Evolutionary conservation across 2,797 vertebrate genomes (phyloP).

Genomic region (Thunnus albacares): DNA sequence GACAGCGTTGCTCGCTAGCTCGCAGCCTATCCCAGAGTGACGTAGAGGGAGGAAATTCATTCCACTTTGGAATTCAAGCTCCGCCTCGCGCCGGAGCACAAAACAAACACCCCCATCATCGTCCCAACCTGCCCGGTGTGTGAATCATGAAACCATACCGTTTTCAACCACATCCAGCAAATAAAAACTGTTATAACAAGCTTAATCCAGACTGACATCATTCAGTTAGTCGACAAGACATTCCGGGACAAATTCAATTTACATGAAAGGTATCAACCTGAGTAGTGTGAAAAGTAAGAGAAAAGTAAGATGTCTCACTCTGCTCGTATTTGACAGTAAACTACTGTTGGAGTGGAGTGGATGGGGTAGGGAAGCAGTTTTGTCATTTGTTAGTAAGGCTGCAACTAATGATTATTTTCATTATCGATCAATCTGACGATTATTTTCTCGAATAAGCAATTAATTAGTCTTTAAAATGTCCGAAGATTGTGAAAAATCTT

Average conservation of each 20-base stretch:
- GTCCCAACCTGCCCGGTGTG: background rate
- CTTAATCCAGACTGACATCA: rapidly evolving
- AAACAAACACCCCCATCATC: slow-evolving; percentile 41
- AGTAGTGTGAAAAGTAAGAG: too few species aligned
- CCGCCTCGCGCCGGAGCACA: slow-evolving; percentile 65
- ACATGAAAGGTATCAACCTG: background rate
- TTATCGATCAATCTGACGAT: too few species aligned
- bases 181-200: background rate
- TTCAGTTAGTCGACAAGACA: rapidly evolving
- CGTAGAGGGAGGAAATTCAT: slow-evolving; percentile 75
- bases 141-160: background rate
- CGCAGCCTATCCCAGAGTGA: slow-evolving; percentile 82
- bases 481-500: too few species aligned
- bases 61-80: slow-evolving; percentile 80
- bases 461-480: too few species aligned
- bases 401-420: too few species aligned
- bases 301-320: slow-evolving; percentile 49
- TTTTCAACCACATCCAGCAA: too few species aligned
- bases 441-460: too few species aligned
- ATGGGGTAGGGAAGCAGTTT: background rate
- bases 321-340: background rate
- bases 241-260: background rate
- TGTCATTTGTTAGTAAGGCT: too few species aligned
- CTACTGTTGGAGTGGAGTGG: background rate
- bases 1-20: slow-evolving; percentile 59